These are phyloP conservation scores for Diprion similis DNA, from an alignment of 1,140 invertebrate genomes.

Conservation along the genomic window DNA sequence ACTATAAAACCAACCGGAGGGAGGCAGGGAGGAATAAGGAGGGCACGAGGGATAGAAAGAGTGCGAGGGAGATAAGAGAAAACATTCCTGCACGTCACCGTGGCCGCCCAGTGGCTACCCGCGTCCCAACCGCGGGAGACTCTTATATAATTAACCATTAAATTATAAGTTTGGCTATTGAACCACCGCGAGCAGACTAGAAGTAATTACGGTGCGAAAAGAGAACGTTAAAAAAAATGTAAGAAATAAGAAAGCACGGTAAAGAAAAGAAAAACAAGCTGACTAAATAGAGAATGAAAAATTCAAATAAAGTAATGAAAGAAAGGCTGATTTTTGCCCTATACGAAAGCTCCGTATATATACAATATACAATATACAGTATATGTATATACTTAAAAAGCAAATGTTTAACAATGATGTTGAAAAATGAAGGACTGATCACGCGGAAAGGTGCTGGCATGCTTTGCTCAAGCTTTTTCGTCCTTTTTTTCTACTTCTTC, in stretches of 20 bases:
- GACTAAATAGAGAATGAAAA: slow-evolving; percentile 10
- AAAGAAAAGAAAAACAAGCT: slow-evolving; percentile 12
- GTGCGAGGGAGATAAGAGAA: slow-evolving; percentile 19
- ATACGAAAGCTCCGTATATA: no score
- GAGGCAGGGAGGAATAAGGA: background rate
- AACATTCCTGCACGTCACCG: slow-evolving; percentile 61
- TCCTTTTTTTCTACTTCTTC: no score
- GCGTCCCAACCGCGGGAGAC: slow-evolving; percentile 52
- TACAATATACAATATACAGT: no score
- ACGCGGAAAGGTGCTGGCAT: no score
- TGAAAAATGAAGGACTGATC: no score
- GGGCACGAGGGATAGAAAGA: background rate
- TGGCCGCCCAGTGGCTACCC: slow-evolving; percentile 60
- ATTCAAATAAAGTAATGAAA: background rate
- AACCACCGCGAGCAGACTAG: slow-evolving; percentile 40
- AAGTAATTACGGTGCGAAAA: slow-evolving; percentile 55
- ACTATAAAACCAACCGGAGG: background rate
- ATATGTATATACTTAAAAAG: no score
- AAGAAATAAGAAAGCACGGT: slow-evolving; percentile 16
- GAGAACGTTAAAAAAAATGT: slow-evolving; percentile 26
- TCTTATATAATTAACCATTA: slow-evolving; percentile 64
- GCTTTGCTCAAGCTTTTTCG: no score
- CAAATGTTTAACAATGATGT: no score
- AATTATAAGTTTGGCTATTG: slow-evolving; percentile 63
- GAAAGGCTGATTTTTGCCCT: background rate